Evolutionary conservation across 2,888 invertebrate genomes (phyloP).

Genomic region (Erebia ligea): DNA sequence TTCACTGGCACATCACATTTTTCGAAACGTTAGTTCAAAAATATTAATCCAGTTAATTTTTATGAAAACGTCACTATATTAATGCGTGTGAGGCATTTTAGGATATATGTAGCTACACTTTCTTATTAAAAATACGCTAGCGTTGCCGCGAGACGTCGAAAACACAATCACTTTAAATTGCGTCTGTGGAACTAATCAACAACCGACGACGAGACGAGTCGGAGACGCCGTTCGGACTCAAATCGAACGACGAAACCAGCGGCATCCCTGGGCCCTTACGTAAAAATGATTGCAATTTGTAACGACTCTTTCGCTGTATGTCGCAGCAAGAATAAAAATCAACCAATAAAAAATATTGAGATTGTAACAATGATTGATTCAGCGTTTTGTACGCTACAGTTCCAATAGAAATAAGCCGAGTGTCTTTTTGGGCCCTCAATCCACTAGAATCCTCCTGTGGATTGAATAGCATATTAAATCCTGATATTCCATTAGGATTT

Average conservation of each 20-base stretch:
- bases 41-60: slow-evolving; percentile 21
- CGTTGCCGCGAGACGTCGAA: background rate
- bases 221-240: background rate
- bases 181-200: background rate
- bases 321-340: no score
- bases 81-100: slow-evolving; percentile 20
- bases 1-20: slow-evolving; percentile 64
- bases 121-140: slow-evolving; percentile 9
- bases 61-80: slow-evolving; percentile 16
- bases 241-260: background rate
- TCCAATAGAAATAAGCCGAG: background rate
- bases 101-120: background rate
- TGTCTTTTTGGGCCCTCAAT: background rate
- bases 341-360: no score
- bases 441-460: no score
- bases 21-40: slow-evolving; percentile 23
- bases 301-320: no score
- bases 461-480: no score
- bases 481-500: no score
- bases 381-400: no score
- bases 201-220: background rate
- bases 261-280: background rate
- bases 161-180: slow-evolving; percentile 1
- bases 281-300: no score
- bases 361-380: no score